phyloP scores from a whole-genome alignment of 2,113 vertebrate genomes.

The Apus apus region DNA sequence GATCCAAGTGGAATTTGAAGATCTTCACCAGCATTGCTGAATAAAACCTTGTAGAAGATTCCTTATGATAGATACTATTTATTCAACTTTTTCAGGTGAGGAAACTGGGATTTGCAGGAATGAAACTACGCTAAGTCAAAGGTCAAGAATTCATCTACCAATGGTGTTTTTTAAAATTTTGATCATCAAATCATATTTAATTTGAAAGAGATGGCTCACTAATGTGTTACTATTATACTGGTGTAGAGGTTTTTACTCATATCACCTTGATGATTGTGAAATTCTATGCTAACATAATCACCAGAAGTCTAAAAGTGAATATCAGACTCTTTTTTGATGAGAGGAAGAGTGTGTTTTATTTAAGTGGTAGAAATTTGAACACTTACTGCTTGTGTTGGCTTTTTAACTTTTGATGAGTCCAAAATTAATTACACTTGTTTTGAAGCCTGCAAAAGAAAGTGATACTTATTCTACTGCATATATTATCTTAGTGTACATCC shows the following conservation, averaged over 20 bases:
- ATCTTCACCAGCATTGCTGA: background rate
- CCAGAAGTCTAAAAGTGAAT: background rate
- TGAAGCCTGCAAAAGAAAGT: background rate
- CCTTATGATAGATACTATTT: background rate
- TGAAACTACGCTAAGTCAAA: background rate
- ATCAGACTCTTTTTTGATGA: background rate
- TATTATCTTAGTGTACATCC: background rate
- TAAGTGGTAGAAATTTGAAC: background rate
- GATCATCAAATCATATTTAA: background rate
- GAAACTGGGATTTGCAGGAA: background rate
- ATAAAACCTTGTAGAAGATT: background rate
- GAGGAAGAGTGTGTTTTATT: background rate
- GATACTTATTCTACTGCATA: background rate
- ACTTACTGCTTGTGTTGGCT: accelerated
- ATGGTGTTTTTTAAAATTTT: background rate
- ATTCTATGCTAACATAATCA: background rate
- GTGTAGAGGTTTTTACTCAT: background rate
- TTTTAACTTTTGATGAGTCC: background rate
- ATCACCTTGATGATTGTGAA: background rate
- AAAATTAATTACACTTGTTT: background rate
- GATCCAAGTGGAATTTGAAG: background rate
- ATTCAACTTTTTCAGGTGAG: background rate
- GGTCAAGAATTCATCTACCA: background rate
- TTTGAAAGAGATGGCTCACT: background rate
- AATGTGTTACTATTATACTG: background rate